Percentiles rank a stretch among this genome's conserved stretches.
These are phyloP conservation scores for Elachura formosa DNA, from an alignment of 2,113 vertebrate species.

Conservation along the genomic window DNA sequence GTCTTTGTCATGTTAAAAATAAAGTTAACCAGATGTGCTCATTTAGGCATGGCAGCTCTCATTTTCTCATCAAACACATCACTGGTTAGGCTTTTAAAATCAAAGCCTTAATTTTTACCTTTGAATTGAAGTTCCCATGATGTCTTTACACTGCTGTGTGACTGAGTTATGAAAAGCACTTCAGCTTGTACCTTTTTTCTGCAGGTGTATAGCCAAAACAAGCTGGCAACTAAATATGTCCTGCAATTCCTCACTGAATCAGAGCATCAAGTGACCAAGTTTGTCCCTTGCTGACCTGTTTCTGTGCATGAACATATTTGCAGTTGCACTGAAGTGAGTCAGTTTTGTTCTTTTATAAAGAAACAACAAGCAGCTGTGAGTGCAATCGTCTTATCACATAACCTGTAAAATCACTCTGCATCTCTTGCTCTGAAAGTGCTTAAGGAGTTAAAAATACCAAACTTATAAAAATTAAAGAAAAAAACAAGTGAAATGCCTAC, in stretches of 20 bases:
- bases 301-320: not conserved
- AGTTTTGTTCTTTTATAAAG: no score
- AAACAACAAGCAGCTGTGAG: not conserved
- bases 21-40: slow-evolving; percentile 60
- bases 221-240: not conserved
- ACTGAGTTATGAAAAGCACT: not conserved
- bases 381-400: not conserved
- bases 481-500: not conserved
- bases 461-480: not conserved
- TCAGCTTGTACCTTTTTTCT: not conserved
- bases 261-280: not conserved
- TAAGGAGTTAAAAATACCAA: not conserved
- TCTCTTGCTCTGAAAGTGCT: not conserved
- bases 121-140: not conserved
- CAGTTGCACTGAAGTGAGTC: not conserved
- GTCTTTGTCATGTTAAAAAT: slow-evolving; percentile 54
- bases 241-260: not conserved
- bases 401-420: not conserved
- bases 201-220: not conserved
- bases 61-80: not conserved
- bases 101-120: not conserved
- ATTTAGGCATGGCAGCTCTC: not conserved
- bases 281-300: not conserved
- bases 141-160: not conserved
- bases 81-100: not conserved